phyloP scores from a whole-genome alignment of 2,888 invertebrate genomes.

The Geotrupes spiniger region DNA sequence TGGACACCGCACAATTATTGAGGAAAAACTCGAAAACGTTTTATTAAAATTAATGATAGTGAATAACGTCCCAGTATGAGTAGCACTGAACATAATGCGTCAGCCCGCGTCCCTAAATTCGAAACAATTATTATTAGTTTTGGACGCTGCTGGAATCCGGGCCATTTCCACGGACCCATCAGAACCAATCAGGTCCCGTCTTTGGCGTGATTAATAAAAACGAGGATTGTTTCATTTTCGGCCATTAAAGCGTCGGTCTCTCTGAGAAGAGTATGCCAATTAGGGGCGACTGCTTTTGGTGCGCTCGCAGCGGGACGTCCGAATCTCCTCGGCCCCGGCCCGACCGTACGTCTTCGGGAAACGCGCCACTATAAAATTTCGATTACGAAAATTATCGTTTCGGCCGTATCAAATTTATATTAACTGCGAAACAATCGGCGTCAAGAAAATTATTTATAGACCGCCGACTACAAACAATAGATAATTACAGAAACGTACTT shows the following conservation, averaged over 20 bases:
- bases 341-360: constrained; percentile 1
- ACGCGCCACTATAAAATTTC: constrained; percentile 5
- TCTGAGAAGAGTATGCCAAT: constrained; percentile 12
- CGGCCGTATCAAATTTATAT: constrained; percentile 10
- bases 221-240: constrained; percentile 25
- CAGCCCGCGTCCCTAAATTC: constrained; percentile 22
- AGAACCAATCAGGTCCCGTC: constrained; percentile 31
- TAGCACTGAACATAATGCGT: constrained; percentile 23
- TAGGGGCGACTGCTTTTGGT: constrained; percentile 12
- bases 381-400: constrained; percentile 5
- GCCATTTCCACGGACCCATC: constrained; percentile 24
- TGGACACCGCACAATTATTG: too few relatives aligned
- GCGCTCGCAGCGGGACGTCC: constrained; percentile 3
- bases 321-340: constrained; percentile 1
- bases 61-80: constrained; percentile 31
- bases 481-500: neutral
- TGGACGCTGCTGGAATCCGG: constrained; percentile 28
- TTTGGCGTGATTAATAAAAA: constrained; percentile 29
- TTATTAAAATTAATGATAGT: constrained; percentile 31
- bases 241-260: constrained; percentile 21
- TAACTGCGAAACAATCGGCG: constrained; percentile 1
- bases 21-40: neutral
- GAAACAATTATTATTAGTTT: constrained; percentile 30
- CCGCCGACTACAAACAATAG: constrained; percentile 1
- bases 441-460: neutral